A percentile compares a stretch with the other conserved stretches of the same genome.
Conservation (phyloP, 2,797 vertebrate species). For the Loriculus beryllinus region DNA sequence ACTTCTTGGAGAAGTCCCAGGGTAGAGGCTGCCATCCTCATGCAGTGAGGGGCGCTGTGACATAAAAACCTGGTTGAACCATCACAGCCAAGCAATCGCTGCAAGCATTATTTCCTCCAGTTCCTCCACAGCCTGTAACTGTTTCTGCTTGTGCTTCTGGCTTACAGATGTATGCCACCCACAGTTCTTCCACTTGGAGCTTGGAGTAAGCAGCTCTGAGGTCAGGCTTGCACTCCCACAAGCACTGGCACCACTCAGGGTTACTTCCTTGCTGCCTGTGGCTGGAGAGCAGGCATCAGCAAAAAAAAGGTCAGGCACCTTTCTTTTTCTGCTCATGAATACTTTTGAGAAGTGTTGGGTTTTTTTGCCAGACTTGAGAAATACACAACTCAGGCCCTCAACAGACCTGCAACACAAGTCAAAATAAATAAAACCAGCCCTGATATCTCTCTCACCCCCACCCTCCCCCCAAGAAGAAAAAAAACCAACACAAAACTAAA, state of each 20-base stretch:
- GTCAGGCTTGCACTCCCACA: neutral
- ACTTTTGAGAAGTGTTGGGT: rapidly evolving
- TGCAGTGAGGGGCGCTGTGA: neutral
- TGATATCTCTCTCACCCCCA: neutral
- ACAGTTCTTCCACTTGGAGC: neutral
- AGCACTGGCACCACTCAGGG: rapidly evolving
- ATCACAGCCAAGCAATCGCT: neutral
- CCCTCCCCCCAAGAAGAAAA: rapidly evolving
- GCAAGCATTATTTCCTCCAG: neutral
- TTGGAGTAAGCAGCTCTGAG: neutral
- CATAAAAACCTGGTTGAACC: neutral
- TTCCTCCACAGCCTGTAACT: neutral
- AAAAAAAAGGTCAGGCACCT: neutral
- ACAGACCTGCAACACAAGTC: neutral
- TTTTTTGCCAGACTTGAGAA: neutral
- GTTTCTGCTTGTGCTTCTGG: neutral
- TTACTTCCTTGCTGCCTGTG: rapidly evolving
- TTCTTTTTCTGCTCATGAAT: neutral
- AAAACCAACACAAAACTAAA: neutral
- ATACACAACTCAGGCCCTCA: neutral
- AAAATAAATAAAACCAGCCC: neutral
- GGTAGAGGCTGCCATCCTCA: neutral
- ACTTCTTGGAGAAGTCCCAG: neutral
- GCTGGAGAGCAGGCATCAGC: neutral
- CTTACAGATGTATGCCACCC: neutral